Conservation (phyloP, 2,113 vertebrate genomes). For the Synodontis membranacea region DNA sequence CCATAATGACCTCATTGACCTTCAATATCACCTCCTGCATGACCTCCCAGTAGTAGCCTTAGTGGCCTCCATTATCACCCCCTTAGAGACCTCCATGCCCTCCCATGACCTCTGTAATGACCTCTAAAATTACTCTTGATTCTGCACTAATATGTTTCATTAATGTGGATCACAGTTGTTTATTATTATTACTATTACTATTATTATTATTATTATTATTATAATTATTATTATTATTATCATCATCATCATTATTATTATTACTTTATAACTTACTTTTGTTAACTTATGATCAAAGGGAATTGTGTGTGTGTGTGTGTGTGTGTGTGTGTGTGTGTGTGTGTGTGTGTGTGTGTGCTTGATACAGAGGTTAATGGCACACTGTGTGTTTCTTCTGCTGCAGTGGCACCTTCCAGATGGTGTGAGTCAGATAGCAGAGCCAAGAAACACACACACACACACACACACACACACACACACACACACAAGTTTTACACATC, state of each 20-base stretch:
- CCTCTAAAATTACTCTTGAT: neutral
- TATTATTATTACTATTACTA: neutral
- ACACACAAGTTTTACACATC: neutral
- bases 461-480: constrained; percentile 11
- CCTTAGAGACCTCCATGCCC: neutral
- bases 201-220: neutral
- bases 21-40: neutral
- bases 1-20: neutral
- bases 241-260: neutral
- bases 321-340: neutral
- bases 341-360: neutral
- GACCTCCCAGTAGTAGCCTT: neutral
- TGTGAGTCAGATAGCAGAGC: neutral
- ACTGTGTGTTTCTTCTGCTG: constrained; percentile 6
- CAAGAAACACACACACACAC: neutral
- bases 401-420: constrained; percentile 28
- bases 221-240: neutral
- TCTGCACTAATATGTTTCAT: neutral
- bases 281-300: neutral
- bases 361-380: constrained; percentile 19
- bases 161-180: neutral
- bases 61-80: neutral
- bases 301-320: neutral
- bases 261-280: neutral
- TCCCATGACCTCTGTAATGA: neutral